A percentile compares a stretch with the other conserved stretches of the same genome.
These are phyloP conservation scores for Allophyes oxyacanthae DNA, from an alignment of 2,888 invertebrate genomes.

Conservation along the genomic window DNA sequence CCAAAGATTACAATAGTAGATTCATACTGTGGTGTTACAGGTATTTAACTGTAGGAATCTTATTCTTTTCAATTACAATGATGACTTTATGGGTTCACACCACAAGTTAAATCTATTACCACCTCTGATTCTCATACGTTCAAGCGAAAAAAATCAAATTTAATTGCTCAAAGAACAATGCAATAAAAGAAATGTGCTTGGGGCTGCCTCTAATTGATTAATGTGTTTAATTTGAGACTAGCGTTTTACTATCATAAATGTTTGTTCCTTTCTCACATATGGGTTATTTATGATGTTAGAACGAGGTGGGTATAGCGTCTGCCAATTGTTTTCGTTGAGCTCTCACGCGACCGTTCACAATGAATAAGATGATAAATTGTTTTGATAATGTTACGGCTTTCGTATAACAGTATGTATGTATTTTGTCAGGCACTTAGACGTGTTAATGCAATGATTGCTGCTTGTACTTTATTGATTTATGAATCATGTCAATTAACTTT, in stretches of 20 bases:
- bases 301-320: slow-evolving; percentile 43
- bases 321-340: slow-evolving; percentile 64
- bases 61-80: background rate
- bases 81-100: slow-evolving; percentile 1
- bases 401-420: slow-evolving; percentile 45
- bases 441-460: slow-evolving; percentile 21
- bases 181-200: slow-evolving; percentile 62
- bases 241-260: slow-evolving; percentile 52
- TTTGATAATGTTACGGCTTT: slow-evolving; percentile 66
- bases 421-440: slow-evolving; percentile 18
- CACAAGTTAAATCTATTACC: slow-evolving; percentile 7
- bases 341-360: slow-evolving; percentile 65
- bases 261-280: slow-evolving; percentile 48
- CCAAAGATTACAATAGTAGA: background rate
- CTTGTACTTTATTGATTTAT: slow-evolving; percentile 14
- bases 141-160: slow-evolving; percentile 50
- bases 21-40: slow-evolving; percentile 1
- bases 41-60: slow-evolving; percentile 6
- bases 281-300: slow-evolving; percentile 29
- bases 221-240: slow-evolving; percentile 68
- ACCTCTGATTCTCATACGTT: slow-evolving; percentile 33
- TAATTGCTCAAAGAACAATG: slow-evolving; percentile 57
- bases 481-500: slow-evolving; percentile 6
- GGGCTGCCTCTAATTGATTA: slow-evolving; percentile 68
- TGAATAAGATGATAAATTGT: slow-evolving; percentile 73